These are phyloP conservation scores for Actenoides lindsayi DNA, from an alignment of 2,113 vertebrate species.

Conservation along the genomic window DNA sequence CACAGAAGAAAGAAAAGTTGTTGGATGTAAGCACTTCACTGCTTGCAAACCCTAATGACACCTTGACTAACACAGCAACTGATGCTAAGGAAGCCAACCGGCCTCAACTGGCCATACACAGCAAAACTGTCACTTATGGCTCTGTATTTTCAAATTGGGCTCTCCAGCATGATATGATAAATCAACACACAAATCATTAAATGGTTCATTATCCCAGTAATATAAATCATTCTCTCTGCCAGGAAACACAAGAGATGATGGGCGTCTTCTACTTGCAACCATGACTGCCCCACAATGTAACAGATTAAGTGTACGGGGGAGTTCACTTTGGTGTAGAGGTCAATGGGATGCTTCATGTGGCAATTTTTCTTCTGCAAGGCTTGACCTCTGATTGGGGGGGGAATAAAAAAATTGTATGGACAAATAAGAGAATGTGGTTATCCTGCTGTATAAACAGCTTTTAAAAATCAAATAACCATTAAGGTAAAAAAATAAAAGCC, in stretches of 20 bases:
- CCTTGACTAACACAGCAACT: constrained; percentile 47
- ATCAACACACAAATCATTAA: constrained; percentile 85
- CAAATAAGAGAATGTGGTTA: background rate
- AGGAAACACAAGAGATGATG: constrained; percentile 60
- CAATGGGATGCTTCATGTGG: constrained; percentile 9
- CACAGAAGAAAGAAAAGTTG: background rate
- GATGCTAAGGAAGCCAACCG: background rate
- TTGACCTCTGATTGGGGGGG: constrained; percentile 3
- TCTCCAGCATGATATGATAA: constrained; percentile 78
- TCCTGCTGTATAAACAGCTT: background rate
- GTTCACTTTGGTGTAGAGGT: constrained; percentile 55
- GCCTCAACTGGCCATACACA: background rate
- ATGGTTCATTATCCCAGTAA: constrained; percentile 83
- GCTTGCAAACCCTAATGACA: constrained; percentile 20
- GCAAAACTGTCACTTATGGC: constrained; percentile 68
- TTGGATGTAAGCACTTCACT: background rate
- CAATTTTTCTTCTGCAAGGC: constrained; percentile 14
- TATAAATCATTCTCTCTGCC: constrained; percentile 77
- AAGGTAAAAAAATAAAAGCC: background rate
- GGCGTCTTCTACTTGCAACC: constrained; percentile 37
- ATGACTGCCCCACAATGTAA: constrained; percentile 60
- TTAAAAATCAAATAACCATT: background rate
- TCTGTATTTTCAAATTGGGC: constrained; percentile 78
- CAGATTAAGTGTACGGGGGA: constrained; percentile 56
- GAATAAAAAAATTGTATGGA: background rate